Evolutionary conservation across 2,797 vertebrate species (phyloP).

Genomic region (Tokudaia tokunoshimensis): DNA sequence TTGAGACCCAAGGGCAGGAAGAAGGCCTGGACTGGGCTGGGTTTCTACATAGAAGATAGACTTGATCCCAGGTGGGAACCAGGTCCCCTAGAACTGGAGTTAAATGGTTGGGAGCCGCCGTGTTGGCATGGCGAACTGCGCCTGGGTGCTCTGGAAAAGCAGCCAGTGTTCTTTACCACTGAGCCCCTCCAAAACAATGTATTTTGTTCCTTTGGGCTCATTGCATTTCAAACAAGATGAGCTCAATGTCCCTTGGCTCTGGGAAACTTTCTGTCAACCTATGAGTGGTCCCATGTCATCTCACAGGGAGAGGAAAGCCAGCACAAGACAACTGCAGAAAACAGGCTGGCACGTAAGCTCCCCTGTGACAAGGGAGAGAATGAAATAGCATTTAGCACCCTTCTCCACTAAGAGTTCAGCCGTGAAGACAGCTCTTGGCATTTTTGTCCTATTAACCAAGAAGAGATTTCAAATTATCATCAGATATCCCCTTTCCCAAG

Average conservation of each 20-base stretch:
- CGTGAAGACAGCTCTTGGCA: not conserved
- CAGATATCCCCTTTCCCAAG: not conserved
- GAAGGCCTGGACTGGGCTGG: not conserved
- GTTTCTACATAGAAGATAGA: not conserved
- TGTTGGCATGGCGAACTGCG: too few relatives aligned
- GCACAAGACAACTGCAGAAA: not conserved
- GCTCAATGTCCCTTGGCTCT: not conserved
- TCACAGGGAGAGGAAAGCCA: rapidly evolving
- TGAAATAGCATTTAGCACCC: not conserved
- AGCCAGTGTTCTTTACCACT: not conserved
- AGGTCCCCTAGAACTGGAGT: not conserved
- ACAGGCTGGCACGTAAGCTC: not conserved
- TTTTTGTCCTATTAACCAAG: not conserved
- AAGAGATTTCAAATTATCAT: not conserved
- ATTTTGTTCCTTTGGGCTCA: not conserved
- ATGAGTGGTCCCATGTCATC: not conserved
- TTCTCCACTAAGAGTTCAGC: not conserved
- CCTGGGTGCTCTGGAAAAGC: not conserved
- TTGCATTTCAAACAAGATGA: not conserved
- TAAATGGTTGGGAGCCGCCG: not conserved
- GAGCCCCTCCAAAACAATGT: not conserved
- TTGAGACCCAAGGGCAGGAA: not conserved
- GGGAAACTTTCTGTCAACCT: not conserved
- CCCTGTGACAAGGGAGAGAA: not conserved
- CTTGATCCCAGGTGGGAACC: not conserved